phyloP scores from a whole-genome alignment of 2,888 invertebrate genomes.

The Tetheella fluctuosa region DNA sequence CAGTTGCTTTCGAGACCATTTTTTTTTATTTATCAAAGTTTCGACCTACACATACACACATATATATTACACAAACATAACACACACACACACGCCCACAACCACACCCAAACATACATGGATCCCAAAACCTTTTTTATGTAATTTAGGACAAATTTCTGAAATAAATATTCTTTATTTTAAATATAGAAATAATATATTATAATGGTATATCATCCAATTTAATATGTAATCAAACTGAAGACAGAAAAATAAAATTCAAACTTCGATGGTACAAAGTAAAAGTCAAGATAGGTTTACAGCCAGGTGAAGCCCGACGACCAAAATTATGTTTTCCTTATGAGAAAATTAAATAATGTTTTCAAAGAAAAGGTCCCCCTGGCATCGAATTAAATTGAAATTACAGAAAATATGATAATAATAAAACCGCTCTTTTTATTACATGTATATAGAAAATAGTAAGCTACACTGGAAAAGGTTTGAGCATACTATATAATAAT shows the following conservation, averaged over 20 bases:
- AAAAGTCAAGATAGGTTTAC: not conserved
- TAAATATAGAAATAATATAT: too few species aligned
- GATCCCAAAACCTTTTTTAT: too few species aligned
- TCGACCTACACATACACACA: too few species aligned
- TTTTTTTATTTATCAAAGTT: too few species aligned
- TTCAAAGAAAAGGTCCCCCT: not conserved
- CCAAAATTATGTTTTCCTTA: not conserved
- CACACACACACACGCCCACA: too few species aligned
- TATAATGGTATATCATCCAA: not conserved
- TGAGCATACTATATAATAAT: too few species aligned
- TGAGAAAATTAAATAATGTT: conserved; percentile 4
- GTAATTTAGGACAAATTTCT: too few species aligned
- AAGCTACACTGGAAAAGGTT: too few species aligned
- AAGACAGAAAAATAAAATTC: not conserved
- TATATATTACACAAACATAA: too few species aligned
- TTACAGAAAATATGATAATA: not conserved
- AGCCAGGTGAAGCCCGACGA: conserved; percentile 2
- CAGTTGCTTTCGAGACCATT: too few species aligned
- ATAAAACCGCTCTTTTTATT: not conserved
- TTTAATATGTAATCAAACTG: not conserved
- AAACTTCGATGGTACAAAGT: not conserved
- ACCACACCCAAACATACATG: too few species aligned
- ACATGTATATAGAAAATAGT: not conserved
- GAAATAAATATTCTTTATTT: too few species aligned
- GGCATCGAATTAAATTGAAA: not conserved